phyloP scores from a whole-genome alignment of 2,113 vertebrate genomes.

The Solea solea region DNA sequence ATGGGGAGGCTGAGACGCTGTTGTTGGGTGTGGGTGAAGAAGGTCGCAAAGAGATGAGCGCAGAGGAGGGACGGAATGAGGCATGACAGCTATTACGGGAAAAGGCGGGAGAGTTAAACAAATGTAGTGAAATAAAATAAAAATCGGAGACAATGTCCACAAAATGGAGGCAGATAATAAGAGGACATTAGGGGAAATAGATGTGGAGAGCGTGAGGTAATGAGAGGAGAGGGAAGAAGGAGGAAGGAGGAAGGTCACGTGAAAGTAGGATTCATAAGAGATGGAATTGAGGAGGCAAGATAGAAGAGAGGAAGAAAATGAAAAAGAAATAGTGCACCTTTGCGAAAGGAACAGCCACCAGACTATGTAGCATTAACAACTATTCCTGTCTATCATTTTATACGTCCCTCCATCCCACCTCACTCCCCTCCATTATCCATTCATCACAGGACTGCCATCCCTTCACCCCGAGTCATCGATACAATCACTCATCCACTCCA shows the following conservation, averaged over 20 bases:
- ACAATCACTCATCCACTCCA: slow-evolving; percentile 70
- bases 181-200: slow-evolving; percentile 54
- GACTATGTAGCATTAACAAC: slow-evolving; percentile 49
- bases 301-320: slow-evolving; percentile 4
- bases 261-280: slow-evolving; percentile 15
- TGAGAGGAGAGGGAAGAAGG: not conserved
- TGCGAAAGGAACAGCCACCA: slow-evolving; percentile 15
- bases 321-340: slow-evolving; percentile 6
- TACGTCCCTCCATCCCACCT: slow-evolving; percentile 23
- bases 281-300: slow-evolving; percentile 8
- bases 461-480: slow-evolving; percentile 57
- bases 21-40: slow-evolving; percentile 3
- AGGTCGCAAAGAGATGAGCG: slow-evolving; percentile 33
- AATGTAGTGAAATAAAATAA: slow-evolving; percentile 32
- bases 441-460: slow-evolving; percentile 59
- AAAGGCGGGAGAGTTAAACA: slow-evolving; percentile 17
- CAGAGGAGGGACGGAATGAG: slow-evolving; percentile 22
- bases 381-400: slow-evolving; percentile 46
- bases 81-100: slow-evolving; percentile 39
- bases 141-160: slow-evolving; percentile 16
- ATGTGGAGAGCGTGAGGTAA: slow-evolving; percentile 17
- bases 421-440: slow-evolving; percentile 56
- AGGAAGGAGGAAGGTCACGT: slow-evolving; percentile 7
- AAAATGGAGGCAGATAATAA: slow-evolving; percentile 52
- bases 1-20: slow-evolving; percentile 27